Percentiles rank a stretch among this genome's conserved stretches.
Evolutionary conservation across 92 coral and sea anemone species (phyloP).

Genomic region (Phymanthus crucifer): DNA sequence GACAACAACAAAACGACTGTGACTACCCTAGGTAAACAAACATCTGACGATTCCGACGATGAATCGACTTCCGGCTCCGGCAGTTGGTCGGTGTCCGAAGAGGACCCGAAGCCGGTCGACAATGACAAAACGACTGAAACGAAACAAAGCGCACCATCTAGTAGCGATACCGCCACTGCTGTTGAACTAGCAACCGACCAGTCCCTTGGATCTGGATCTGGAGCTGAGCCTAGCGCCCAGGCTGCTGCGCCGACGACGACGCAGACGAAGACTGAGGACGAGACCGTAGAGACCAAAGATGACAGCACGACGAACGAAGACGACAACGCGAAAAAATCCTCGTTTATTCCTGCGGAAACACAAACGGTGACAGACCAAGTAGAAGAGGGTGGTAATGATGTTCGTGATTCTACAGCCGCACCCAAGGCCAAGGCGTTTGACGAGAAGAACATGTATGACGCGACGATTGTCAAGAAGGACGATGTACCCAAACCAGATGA

Average conservation of each 20-base stretch:
- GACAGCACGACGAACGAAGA: conserved; percentile 52
- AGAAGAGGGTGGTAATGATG: conserved; percentile 53
- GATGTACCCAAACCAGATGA: conserved; percentile 62
- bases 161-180: conserved; percentile 41
- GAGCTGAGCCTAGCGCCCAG: conserved; percentile 16
- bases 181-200: conserved; percentile 44
- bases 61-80: conserved; percentile 85
- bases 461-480: conserved; percentile 87
- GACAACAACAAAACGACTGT: conserved; percentile 44
- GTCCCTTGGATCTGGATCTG: conserved; percentile 47
- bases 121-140: conserved; percentile 43
- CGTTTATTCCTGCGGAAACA: conserved; percentile 42
- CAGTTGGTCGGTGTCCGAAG: conserved; percentile 73
- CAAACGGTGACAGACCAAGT: conserved; percentile 57
- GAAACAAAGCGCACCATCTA: conserved; percentile 30
- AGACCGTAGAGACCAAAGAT: conserved; percentile 45
- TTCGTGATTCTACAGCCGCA: conserved; percentile 63
- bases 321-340: conserved; percentile 51
- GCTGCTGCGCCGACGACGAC: conserved; percentile 17
- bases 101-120: conserved; percentile 66
- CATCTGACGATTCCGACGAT: conserved; percentile 70
- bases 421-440: conserved; percentile 55
- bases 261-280: conserved; percentile 33
- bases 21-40: conserved; percentile 75
- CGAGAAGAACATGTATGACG: conserved; percentile 75